Base-by-base conservation (phyloP, 2,888 invertebrate genomes). In the Mesoligia furuncula region DNA sequence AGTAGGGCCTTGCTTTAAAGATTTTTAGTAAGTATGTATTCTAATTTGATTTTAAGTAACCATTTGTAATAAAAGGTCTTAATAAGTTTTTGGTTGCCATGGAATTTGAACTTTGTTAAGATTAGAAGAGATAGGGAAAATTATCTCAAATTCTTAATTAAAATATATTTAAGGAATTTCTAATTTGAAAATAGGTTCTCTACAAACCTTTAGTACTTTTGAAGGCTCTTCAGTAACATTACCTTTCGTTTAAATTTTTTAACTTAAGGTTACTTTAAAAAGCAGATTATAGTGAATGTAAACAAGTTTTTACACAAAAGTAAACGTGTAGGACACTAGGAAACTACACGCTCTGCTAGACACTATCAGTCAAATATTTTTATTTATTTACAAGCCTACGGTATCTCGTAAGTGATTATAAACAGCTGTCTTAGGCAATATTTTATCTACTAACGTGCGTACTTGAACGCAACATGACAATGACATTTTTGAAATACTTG, bases 401-500 rank as follows among this genome's bases (percentile, higher is more conserved):
- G 79, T 84, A 88, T 88, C 87, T 82, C 24, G 24, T 72, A 74
- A 39, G 62, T 76, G 62, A 69, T 73, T n/a, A 67, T 27, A 62
- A 65, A 31, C 54, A 51, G 27, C 39, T 75, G 42, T 75, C 59
- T 27, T 71, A 59, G 24, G 67, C 57, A 66, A 85, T 74, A 51
- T 77, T 77, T 79, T 79, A 67, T 85, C 74, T 78, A 66, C 20
- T 71, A 57, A 51, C 27, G 45, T 73, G 80, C 77, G 77, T 82
- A 80, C 79, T 66, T 83, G 54, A 78, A 78, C 69, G 74, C 70
- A 81, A 87, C 81, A 87, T 88, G 88, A 90, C 90, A 90, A 89
- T 91, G 91, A 89, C 85, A 89, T 89, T 90, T 90, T 86, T 75
- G 82, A 87, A 87, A 90, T 90, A 85, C 67, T 85, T 77, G 72